phyloP scores from a whole-genome alignment of 2,797 vertebrate species.

The Rallus crepitans region DNA sequence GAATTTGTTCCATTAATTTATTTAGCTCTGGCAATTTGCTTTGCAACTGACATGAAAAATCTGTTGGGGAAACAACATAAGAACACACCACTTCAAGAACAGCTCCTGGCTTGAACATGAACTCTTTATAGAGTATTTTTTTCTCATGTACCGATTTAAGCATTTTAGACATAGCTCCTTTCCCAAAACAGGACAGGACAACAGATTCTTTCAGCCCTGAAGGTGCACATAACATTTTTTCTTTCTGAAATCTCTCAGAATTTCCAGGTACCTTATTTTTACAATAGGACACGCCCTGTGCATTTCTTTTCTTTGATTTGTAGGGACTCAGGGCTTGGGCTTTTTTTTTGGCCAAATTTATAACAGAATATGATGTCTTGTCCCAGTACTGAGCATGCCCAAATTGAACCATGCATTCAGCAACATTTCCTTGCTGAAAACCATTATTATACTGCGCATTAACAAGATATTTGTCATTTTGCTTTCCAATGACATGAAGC shows the following conservation, averaged over 20 bases:
- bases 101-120: constrained; percentile 82
- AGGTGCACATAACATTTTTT: background rate
- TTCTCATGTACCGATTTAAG: background rate
- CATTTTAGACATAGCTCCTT: background rate
- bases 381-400: constrained; percentile 82
- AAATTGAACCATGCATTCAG: constrained; percentile 78
- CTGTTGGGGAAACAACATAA: constrained; percentile 78
- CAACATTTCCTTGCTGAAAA: constrained; percentile 72
- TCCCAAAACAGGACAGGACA: background rate
- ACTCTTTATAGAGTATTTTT: constrained; percentile 70
- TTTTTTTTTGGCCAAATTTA: background rate
- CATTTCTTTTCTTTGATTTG: background rate
- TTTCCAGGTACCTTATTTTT: background rate
- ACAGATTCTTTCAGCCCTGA: background rate
- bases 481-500: constrained; percentile 79
- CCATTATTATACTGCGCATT: constrained; percentile 72
- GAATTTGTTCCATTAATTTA: constrained; percentile 85
- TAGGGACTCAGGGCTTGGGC: background rate
- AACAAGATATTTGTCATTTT: constrained; percentile 81
- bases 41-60: constrained; percentile 90
- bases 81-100: constrained; percentile 83
- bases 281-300: background rate
- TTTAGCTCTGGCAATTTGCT: constrained; percentile 78
- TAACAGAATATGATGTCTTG: background rate
- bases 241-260: background rate